A percentile compares a stretch with the other conserved stretches of the same genome.
Evolutionary conservation across 2,888 invertebrate genomes (phyloP).

Genomic region (Aspidiotus rigidus): DNA sequence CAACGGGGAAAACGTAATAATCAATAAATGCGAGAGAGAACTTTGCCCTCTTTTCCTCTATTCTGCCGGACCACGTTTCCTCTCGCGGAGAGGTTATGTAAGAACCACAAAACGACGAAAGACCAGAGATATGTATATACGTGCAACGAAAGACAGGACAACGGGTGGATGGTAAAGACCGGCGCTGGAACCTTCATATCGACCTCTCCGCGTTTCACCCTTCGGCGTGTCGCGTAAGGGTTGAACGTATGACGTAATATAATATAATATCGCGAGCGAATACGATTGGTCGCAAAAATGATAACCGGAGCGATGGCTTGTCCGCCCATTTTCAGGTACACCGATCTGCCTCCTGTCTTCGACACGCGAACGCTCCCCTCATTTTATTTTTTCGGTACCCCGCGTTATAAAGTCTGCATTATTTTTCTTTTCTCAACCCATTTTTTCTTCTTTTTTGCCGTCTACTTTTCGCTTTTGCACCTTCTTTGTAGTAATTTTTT

Average conservation of each 20-base stretch:
- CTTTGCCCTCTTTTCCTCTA: constrained; percentile 30
- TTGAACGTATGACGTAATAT: constrained; percentile 35
- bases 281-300: constrained; percentile 30
- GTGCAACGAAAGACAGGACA: constrained; percentile 11
- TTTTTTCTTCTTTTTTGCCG: neutral
- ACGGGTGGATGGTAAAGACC: constrained; percentile 22
- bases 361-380: constrained; percentile 4
- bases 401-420: neutral
- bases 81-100: constrained; percentile 26
- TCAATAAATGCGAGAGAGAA: constrained; percentile 32
- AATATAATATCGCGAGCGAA: constrained; percentile 28
- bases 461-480: neutral
- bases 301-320: constrained; percentile 27
- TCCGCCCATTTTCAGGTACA: constrained; percentile 30
- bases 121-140: constrained; percentile 21
- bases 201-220: constrained; percentile 21
- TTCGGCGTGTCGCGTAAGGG: constrained; percentile 16
- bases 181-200: constrained; percentile 33
- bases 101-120: constrained; percentile 33
- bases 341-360: constrained; percentile 22
- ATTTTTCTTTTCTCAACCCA: neutral
- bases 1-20: constrained; percentile 31
- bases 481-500: neutral
- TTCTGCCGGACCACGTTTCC: constrained; percentile 17
- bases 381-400: neutral